These are phyloP conservation scores for Callyntrura sp. DNA, from an alignment of 2,888 invertebrate species.

Conservation along the genomic window DNA sequence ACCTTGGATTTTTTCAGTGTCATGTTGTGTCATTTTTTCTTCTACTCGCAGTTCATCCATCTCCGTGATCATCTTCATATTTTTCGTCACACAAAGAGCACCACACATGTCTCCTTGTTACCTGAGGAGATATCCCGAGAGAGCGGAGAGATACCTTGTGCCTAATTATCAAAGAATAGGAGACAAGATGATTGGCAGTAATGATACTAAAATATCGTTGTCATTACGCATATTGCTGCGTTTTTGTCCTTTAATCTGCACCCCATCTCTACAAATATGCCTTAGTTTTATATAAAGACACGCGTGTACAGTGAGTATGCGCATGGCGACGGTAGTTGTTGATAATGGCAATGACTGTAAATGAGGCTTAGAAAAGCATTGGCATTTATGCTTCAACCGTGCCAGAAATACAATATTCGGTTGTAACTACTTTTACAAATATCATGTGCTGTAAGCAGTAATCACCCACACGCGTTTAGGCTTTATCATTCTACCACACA, in stretches of 20 bases:
- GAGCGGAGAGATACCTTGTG: too few species aligned
- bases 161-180: slow-evolving; percentile 23
- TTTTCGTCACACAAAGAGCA: too few species aligned
- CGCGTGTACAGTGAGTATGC: not conserved
- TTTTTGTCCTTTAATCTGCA: not conserved
- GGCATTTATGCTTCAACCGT: slow-evolving; percentile 16
- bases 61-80: not conserved
- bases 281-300: not conserved
- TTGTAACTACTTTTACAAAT: not conserved
- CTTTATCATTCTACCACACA: not conserved
- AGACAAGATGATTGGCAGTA: slow-evolving; percentile 70
- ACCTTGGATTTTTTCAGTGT: slow-evolving; percentile 39
- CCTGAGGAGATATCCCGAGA: too few species aligned
- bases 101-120: not conserved
- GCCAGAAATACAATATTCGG: slow-evolving; percentile 33
- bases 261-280: not conserved
- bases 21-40: not conserved
- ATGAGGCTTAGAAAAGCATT: not conserved
- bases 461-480: not conserved
- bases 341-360: too few species aligned
- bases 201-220: slow-evolving; percentile 44
- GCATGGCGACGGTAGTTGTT: not conserved
- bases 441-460: too few species aligned
- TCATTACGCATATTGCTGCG: not conserved
- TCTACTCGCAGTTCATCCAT: not conserved